Evolutionary conservation across 2,888 invertebrate genomes (phyloP).

Genomic region (Marronus borbonicus): DNA sequence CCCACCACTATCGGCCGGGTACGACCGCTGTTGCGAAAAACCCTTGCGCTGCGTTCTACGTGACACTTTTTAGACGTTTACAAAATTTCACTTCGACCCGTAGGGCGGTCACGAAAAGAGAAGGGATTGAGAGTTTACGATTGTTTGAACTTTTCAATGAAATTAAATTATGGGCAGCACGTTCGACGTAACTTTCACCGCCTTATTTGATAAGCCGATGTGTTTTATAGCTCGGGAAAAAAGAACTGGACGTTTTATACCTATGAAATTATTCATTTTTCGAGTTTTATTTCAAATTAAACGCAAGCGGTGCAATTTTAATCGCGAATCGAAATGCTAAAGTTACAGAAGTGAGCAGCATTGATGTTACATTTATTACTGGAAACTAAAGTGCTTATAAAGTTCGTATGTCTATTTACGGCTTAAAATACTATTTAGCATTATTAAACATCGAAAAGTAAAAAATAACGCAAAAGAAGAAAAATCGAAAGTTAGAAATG

Average conservation of each 20-base stretch:
- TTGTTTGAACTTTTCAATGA: constrained; percentile 47
- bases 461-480: too few relatives aligned
- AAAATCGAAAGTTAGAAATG: too few relatives aligned
- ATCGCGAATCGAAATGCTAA: too few relatives aligned
- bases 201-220: constrained; percentile 45
- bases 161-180: constrained; percentile 46
- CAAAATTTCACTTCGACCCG: constrained; percentile 34
- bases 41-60: constrained; percentile 17
- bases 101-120: background rate
- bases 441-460: too few relatives aligned
- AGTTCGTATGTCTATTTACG: too few relatives aligned
- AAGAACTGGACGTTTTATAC: constrained; percentile 28
- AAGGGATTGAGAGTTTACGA: constrained; percentile 38
- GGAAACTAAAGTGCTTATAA: too few relatives aligned
- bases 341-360: too few relatives aligned
- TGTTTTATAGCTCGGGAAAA: constrained; percentile 33
- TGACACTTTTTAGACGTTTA: constrained; percentile 41
- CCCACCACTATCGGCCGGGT: background rate
- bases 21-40: background rate
- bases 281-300: constrained; percentile 18
- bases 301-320: too few relatives aligned
- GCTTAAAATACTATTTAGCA: too few relatives aligned
- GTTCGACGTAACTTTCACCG: constrained; percentile 42
- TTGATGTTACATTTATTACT: too few relatives aligned
- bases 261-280: constrained; percentile 31